Evolutionary conservation across 2,113 vertebrate species (phyloP).

Genomic region (Ophthalmolycus amberensis): DNA sequence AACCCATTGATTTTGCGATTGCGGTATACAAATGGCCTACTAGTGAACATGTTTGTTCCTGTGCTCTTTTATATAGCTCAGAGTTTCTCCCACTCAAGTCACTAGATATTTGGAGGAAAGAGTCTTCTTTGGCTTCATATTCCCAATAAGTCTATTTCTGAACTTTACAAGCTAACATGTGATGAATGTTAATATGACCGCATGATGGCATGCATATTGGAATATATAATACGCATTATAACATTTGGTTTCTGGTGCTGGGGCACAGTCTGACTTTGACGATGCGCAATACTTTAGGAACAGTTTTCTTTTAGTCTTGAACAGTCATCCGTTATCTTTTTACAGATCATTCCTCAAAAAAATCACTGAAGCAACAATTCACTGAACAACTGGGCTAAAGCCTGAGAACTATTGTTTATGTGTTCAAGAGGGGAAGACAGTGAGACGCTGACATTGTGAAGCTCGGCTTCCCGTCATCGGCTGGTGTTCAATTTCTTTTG

Average conservation of each 20-base stretch:
- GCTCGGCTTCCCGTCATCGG: constrained; percentile 7
- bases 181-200: constrained; percentile 50
- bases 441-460: constrained; percentile 7
- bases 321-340: constrained; percentile 15
- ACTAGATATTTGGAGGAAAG: constrained; percentile 1
- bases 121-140: constrained; percentile 13
- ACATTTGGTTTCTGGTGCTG: constrained; percentile 12
- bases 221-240: constrained; percentile 32
- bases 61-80: background rate
- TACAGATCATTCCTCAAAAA: constrained; percentile 5
- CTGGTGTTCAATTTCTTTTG: constrained; percentile 20
- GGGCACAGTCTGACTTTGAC: constrained; percentile 23
- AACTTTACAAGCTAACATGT: constrained; percentile 43
- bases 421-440: constrained; percentile 11
- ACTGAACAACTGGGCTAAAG: background rate
- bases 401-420: constrained; percentile 8
- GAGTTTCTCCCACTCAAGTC: background rate
- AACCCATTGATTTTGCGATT: background rate
- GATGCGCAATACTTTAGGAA: background rate
- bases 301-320: background rate
- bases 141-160: constrained; percentile 27
- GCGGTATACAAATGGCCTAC: background rate
- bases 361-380: background rate
- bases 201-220: constrained; percentile 29
- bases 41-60: background rate